Base-by-base conservation (phyloP, 2,888 invertebrate species). In the Pyrochroa serraticornis region DNA sequence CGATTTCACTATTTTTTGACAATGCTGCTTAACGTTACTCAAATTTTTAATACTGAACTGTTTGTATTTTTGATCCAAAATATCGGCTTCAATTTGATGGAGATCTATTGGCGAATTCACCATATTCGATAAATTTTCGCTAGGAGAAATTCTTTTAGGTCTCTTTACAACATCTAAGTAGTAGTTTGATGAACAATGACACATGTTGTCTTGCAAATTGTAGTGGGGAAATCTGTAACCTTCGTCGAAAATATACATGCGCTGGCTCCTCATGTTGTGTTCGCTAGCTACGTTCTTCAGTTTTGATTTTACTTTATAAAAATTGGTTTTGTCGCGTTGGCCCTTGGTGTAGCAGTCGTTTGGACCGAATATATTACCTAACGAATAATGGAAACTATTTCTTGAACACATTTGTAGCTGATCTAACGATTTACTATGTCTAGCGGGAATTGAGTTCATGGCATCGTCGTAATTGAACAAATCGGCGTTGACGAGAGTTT, bases 401-500 rank as follows among this genome's bases (percentile, higher is more conserved):
- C 63, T 64, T 48, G 70, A 67, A 60, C 67, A 63, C 54, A 87
- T 82, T 67, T 89, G 86, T 42, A 92, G 77, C 68, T 92, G 91
- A 77, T 93, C 93, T 63, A 93, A 77, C 1, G 92, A 92, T 75
- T 91, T 92, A 76, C 92, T 92, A 72, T 93, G 92, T 52, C 91
- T 82, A 7, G 74, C 57, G 14, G 75, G 72, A 38, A 71, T 64
- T 2, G 66, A 62, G 47, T 51, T 62, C 10, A 65, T 42, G 14
- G 60, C 54, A 46, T 70, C 68, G 30, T 63, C 61, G 49, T 68
- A 58, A 42, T 61, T 57, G 45, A 60, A 64, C 9, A 66, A 47
- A 33, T 71, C 69, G 7, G 50, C 51, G 14, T 62, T 63, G 12
- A 65, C 61, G 9, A 67, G 43, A 1, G 66, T 66, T 41, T 67